Evolutionary conservation across 2,888 invertebrate species (phyloP).

Genomic region (Ochlodes sylvanus): DNA sequence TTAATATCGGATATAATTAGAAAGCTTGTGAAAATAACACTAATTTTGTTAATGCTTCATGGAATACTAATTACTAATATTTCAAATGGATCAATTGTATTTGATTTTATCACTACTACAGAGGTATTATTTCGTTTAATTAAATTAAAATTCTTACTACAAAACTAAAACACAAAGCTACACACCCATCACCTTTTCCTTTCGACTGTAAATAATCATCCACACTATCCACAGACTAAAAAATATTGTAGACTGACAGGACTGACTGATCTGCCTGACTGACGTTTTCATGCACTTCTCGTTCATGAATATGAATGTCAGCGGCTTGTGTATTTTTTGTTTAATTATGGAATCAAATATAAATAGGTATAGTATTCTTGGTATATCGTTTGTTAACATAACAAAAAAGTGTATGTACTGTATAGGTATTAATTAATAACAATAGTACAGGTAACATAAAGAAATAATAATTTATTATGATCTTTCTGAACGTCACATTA

Average conservation of each 20-base stretch:
- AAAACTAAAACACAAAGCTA: slow-evolving; percentile 68
- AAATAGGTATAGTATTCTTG: no score
- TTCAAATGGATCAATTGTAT: slow-evolving; percentile 39
- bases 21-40: slow-evolving; percentile 38
- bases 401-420: no score
- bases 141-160: slow-evolving; percentile 52
- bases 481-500: slow-evolving; percentile 4
- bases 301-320: slow-evolving; percentile 6
- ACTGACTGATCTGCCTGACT: no score
- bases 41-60: slow-evolving; percentile 34
- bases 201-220: slow-evolving; percentile 64
- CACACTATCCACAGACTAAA: background rate
- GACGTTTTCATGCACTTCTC: slow-evolving; percentile 37
- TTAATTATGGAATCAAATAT: no score
- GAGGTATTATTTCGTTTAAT: slow-evolving; percentile 45
- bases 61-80: slow-evolving; percentile 41
- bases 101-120: slow-evolving; percentile 36
- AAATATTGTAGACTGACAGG: slow-evolving; percentile 50
- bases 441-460: no score
- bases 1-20: slow-evolving; percentile 36
- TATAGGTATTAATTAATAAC: no score
- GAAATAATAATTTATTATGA: background rate
- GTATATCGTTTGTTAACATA: no score
- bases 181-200: slow-evolving; percentile 78
- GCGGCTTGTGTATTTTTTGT: no score